Percentiles rank a stretch among this genome's conserved stretches.
Evolutionary conservation across 2,113 vertebrate species (phyloP).

Genomic region (Garra rufa): DNA sequence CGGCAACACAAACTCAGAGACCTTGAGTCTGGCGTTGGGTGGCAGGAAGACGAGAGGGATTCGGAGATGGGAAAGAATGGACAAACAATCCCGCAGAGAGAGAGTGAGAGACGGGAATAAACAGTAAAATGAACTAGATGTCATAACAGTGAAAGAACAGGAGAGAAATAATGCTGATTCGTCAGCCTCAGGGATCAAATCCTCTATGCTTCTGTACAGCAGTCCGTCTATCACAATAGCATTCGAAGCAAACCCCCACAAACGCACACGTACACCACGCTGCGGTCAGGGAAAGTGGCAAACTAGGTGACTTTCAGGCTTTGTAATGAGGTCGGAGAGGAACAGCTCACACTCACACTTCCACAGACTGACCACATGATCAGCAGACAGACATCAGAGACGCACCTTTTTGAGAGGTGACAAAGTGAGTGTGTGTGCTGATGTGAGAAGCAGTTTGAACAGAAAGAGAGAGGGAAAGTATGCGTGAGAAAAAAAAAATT

Average conservation of each 20-base stretch:
- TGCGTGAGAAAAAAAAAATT: background rate
- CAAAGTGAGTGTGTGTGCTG: background rate
- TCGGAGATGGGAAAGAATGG: constrained; percentile 8
- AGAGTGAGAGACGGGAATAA: background rate
- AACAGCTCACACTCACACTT: background rate
- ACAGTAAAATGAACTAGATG: constrained; percentile 28
- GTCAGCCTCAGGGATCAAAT: background rate
- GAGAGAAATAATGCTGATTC: background rate
- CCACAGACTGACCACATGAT: background rate
- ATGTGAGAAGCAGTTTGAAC: background rate
- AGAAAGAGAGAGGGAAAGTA: background rate
- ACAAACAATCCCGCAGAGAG: constrained; percentile 11
- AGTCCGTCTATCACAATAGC: background rate
- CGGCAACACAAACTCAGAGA: constrained; percentile 55
- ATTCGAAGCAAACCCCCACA: background rate
- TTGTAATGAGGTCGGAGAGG: background rate
- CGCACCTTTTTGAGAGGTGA: background rate
- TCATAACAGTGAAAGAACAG: constrained; percentile 11
- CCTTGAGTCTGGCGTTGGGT: constrained; percentile 13
- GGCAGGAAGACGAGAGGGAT: constrained; percentile 36
- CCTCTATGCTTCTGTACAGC: background rate
- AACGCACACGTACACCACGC: background rate
- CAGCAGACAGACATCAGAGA: constrained; percentile 12
- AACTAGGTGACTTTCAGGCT: constrained; percentile 7
- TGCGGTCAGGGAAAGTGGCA: background rate